Base-by-base conservation (phyloP, 2,797 vertebrate species). In the Remorina albescens region DNA sequence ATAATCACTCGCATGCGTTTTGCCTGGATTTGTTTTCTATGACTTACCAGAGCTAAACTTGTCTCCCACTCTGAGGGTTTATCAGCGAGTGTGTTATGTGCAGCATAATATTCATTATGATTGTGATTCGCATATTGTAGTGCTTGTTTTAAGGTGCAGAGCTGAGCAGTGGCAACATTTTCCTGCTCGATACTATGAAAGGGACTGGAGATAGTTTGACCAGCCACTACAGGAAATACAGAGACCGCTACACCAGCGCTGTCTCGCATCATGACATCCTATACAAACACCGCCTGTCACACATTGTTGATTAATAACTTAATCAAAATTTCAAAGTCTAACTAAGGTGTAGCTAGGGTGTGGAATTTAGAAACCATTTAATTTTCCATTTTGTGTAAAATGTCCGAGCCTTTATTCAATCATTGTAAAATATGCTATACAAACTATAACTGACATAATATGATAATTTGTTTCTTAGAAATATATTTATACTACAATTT, bases 311-410 rank as follows among this genome's bases (percentile, higher is more conserved):
- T 60, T 42, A 30, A 49, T 37, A 21, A 19, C 36, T 60, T 58
- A 68, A 76, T 68, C 25, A 39, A 26, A 68, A 67, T 44, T 36
- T 49, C 16, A n/a, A 18, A 37, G 63, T 21, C 32, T 7, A 2
- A 10, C 34, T 36, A 36, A 70, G 26, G 60, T 6, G 6, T 25
- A 57, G 53, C n/a, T 50, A 34, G 59, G 30, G 10, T 19, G 39
- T 65, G 1, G 58, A n/a, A 75, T 76, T 77, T 55, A 49, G 67
- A 64, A n/a, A 30, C 16, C 32, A 46, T 70, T 58, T 59, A 61
- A 50, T 66, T 3, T 10, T 26, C 11, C 13, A 5, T 47, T 3
- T 30, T 3, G 30, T 30, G 30, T 30, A 30, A 30, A 3, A 30
- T 30, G 7, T 18, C 2, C 7, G 44, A 21, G 8, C 44, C n/a